These are phyloP conservation scores for Notospermus geniculatus DNA, from an alignment of 1,140 invertebrate species.

Conservation along the genomic window DNA sequence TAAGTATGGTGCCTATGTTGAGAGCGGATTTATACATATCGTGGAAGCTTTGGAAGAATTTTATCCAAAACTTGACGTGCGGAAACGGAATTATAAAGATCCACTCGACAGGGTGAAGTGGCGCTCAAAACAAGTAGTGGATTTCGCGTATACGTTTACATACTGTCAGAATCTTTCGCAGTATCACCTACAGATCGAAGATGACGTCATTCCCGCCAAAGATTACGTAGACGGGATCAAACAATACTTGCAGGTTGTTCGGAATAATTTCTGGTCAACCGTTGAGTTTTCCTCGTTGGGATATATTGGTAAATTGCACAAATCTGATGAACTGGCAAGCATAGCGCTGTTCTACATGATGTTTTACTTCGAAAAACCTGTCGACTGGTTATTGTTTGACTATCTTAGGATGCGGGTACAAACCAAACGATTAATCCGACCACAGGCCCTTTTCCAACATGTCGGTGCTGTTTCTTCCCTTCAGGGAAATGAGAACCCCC, in stretches of 20 bases:
- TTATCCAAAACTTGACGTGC: conserved; percentile 41
- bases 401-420: conserved; percentile 31
- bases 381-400: conserved; percentile 45
- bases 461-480: conserved; percentile 48
- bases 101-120: conserved; percentile 40
- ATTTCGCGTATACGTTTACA: conserved; percentile 48
- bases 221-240: conserved; percentile 43
- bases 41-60: conserved; percentile 35
- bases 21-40: conserved; percentile 42
- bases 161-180: conserved; percentile 37
- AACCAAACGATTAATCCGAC: conserved; percentile 20
- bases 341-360: conserved; percentile 39
- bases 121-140: conserved; percentile 54
- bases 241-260: conserved; percentile 28
- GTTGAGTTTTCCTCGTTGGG: conserved; percentile 50
- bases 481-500: conserved; percentile 5
- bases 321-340: conserved; percentile 35
- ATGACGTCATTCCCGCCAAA: conserved; percentile 47
- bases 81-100: conserved; percentile 48
- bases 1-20: conserved; percentile 20
- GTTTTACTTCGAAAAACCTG: conserved; percentile 46
- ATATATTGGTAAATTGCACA: conserved; percentile 52
- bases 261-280: conserved; percentile 34
- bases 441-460: conserved; percentile 49
- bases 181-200: conserved; percentile 53